Base-by-base conservation (phyloP, 2,113 vertebrate genomes). In the Triplophysa tibetana region DNA sequence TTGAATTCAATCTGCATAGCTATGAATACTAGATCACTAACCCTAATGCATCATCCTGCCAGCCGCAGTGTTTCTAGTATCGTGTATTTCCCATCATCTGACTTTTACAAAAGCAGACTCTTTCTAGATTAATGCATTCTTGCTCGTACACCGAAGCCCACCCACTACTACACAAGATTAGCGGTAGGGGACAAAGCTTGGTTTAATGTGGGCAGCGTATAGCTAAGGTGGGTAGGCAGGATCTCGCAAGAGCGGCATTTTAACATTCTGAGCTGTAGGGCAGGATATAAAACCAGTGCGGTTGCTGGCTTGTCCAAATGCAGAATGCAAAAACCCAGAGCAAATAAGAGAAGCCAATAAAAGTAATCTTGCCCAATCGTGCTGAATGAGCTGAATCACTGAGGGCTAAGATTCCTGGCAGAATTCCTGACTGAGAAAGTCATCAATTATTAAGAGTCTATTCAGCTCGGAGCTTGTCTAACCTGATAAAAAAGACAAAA, bases 391-490 rank as follows among this genome's bases (percentile, higher is more conserved):
- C 72, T 56, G 61, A 58, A 76, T 50, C n/a, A 26, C 65, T 66
- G 41, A 80, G 12, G 64, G 75, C 74, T 69, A 75, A 62, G 62
- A 75, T 75, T 77, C 65, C 72, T 60, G 72, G 73, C 82, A 78
- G 73, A 80, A 75, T 70, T 45, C 62, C 83, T 78, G 70, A 83
- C 79, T 75, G 83, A 83, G 82, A 79, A 77, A 70, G 79, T 75
- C 48, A 81, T 85, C 73, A 80, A 83, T 87, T 85, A 85, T 84
- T 83, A 78, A 87, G 19, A n/a, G 56, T 26, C 78, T 69, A 54
- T 67, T 83, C 72, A 54, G 79, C 50, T 10, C 17, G 9, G 50
- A 70, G 83, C 81, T 72, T 62, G 83, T 81, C 81, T 78, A 76
- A 80, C 62, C 79, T 52, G 76, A 83, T 77, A 65, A 79, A 21